phyloP scores from a whole-genome alignment of 92 coral and sea anemone genomes.

The Virgularia gustaviana region DNA sequence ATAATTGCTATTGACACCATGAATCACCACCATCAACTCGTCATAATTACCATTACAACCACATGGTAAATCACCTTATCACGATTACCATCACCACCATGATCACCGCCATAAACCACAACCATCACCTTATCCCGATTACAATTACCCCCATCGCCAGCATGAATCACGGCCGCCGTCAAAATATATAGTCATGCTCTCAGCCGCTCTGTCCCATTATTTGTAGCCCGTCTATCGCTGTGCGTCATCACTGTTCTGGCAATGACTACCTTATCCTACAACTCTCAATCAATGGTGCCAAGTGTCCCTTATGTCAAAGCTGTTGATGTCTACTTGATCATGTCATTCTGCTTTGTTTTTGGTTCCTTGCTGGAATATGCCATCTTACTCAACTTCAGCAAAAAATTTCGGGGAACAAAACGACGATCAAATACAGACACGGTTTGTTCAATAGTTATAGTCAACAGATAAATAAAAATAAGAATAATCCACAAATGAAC shows the following conservation, averaged over 20 bases:
- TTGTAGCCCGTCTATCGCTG: constrained; percentile 15
- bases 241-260: constrained; percentile 32
- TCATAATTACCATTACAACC: neutral
- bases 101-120: too few species aligned
- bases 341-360: constrained; percentile 77
- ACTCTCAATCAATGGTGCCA: constrained; percentile 25
- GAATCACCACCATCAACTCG: too few species aligned
- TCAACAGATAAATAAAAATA: neutral
- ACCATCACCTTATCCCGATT: too few species aligned
- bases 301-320: constrained; percentile 84
- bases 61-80: too few species aligned
- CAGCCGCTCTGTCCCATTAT: neutral
- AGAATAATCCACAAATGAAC: too few species aligned
- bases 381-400: neutral
- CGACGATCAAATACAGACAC: too few species aligned
- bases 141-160: too few species aligned
- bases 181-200: too few species aligned
- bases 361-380: constrained; percentile 77
- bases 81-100: too few species aligned
- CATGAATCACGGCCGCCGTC: too few species aligned
- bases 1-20: too few species aligned
- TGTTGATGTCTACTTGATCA: constrained; percentile 65
- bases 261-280: constrained; percentile 30
- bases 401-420: neutral
- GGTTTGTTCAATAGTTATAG: neutral